Base-by-base conservation (phyloP, 2,113 vertebrate genomes). In the Uria aalge region DNA sequence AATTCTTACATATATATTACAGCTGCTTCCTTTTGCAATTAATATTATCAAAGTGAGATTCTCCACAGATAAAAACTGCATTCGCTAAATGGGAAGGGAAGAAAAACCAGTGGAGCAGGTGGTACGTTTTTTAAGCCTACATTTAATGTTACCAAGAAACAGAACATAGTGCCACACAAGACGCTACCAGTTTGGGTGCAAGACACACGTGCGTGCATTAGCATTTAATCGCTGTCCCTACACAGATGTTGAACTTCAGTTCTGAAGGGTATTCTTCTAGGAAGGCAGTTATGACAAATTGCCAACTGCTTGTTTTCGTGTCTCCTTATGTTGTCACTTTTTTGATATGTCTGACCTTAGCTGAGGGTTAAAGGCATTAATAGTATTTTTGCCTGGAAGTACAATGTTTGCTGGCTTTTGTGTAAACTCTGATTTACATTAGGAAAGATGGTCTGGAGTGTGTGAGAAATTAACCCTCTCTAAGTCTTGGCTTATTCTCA, bases 171-270 rank as follows among this genome's bases (percentile, higher is more conserved):
- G 47, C 45, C 32, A 24, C 18, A 7, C 9, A 11, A n/a, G 52
- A 18, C 24, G 5, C 36, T 56, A 11, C 48, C 12, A 17, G 23
- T 68, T 43, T 77, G 50, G 43, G 62, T 64, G 40, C 15, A 56
- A 45, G 24, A 29, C 7, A 5, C 24, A 15, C 0, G 0, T 47
- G 10, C 2, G 1, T 5, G 15, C 62, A 13, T 72, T 23, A 15
- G n/a, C 29, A 18, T 56, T 75, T 67, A 29, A n/a, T 75, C 24
- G 15, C 45, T 55, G 15, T 50, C 17, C 36, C 36, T 40, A 0
- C 32, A 20, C 43, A 67, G 57, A 73, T 56, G 24, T 5, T 52
- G 60, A 73, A n/a, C 53, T 57, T 83, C 4, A 3, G 1, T 71
- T 85, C 24, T 8, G 5, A 43, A 63, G 15, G 18, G 23, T 77